A percentile compares a stretch with the other conserved stretches of the same genome.
These are phyloP conservation scores for Apis laboriosa DNA, from an alignment of 1,140 invertebrate species.

Conservation along the genomic window DNA sequence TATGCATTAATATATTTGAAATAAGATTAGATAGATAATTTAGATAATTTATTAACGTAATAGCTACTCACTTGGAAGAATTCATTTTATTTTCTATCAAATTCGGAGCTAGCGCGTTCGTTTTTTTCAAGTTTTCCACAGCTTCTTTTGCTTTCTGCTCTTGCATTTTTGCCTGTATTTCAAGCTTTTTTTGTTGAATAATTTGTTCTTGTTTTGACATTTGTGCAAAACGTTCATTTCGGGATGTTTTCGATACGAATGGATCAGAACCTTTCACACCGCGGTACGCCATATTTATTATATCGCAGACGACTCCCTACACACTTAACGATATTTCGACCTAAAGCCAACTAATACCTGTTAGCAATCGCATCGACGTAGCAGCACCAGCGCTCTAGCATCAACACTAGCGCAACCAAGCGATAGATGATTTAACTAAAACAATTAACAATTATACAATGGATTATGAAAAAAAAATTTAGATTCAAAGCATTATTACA, in stretches of 20 bases:
- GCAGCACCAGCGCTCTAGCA: background rate
- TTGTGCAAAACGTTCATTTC: constrained; percentile 86
- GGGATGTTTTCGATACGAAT: constrained; percentile 82
- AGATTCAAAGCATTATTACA: background rate
- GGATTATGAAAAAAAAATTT: background rate
- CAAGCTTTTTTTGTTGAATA: constrained; percentile 89
- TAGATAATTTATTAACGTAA: no score
- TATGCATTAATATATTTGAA: background rate
- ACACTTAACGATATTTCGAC: background rate
- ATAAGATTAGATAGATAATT: background rate
- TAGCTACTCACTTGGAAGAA: constrained; percentile 68
- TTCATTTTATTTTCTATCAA: constrained; percentile 66
- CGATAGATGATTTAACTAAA: background rate
- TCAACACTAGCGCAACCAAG: background rate
- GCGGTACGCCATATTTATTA: constrained; percentile 79
- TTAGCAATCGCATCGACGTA: background rate
- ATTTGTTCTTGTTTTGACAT: constrained; percentile 91
- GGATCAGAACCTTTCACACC: constrained; percentile 80
- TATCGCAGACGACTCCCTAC: constrained; percentile 23
- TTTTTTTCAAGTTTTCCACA: constrained; percentile 80
- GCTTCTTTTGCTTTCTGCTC: constrained; percentile 83
- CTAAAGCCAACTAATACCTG: background rate
- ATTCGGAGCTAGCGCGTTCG: constrained; percentile 63
- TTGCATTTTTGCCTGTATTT: constrained; percentile 86
- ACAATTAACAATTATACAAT: background rate